Conservation (phyloP, 2,797 vertebrate species). For the Orientallactaga sibirica region DNA sequence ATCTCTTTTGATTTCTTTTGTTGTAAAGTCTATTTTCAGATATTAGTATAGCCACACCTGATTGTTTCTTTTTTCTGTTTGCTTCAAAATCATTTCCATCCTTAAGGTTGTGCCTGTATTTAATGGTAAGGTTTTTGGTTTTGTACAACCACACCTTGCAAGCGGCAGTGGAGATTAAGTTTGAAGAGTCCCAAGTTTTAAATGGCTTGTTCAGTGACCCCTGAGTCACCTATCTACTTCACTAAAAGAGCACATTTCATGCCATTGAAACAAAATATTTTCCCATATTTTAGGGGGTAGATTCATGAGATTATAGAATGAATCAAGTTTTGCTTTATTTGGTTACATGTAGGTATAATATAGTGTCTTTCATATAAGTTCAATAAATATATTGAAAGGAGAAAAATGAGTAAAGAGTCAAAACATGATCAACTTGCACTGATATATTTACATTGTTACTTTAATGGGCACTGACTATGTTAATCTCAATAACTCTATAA, state of each 20-base stretch:
- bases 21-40: too few relatives aligned
- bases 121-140: too few relatives aligned
- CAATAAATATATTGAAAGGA: not conserved
- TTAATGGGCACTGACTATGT: not conserved
- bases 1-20: too few relatives aligned
- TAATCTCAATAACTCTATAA: not conserved
- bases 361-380: not conserved
- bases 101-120: too few relatives aligned
- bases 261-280: conserved; percentile 10
- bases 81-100: too few relatives aligned
- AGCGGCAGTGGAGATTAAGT: not conserved
- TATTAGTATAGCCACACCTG: too few relatives aligned
- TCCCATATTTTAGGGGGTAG: not conserved
- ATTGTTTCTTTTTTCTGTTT: too few relatives aligned
- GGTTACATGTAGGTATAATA: not conserved
- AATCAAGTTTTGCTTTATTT: not conserved
- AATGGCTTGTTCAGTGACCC: not conserved
- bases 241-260: not conserved
- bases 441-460: not conserved
- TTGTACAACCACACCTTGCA: not conserved
- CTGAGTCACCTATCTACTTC: not conserved
- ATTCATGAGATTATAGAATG: not conserved
- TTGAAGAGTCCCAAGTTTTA: not conserved
- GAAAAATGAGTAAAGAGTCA: not conserved
- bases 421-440: not conserved